A percentile compares a stretch with the other conserved stretches of the same genome.
Conservation (phyloP, 2,113 vertebrate genomes). For the Kryptolebias marmoratus region DNA sequence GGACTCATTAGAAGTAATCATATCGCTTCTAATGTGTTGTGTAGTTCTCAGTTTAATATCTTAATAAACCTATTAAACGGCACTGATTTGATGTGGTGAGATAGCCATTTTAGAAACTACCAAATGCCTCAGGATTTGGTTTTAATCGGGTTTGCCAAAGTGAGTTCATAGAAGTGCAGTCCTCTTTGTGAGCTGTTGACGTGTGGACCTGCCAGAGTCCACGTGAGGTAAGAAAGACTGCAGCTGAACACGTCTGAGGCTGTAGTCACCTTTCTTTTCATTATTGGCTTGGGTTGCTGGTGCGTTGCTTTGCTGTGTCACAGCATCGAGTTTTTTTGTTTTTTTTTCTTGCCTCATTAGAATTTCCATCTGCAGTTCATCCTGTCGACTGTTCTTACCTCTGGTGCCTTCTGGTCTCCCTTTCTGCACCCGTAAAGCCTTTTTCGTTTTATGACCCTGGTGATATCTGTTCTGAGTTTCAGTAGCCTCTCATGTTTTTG, state of each 20-base stretch:
- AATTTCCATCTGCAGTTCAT: slow-evolving; percentile 19
- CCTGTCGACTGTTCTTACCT: not conserved
- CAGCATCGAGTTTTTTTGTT: not conserved
- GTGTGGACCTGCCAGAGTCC: slow-evolving; percentile 62
- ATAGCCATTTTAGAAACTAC: not conserved
- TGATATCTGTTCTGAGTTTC: slow-evolving; percentile 23
- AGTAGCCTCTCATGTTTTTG: not conserved
- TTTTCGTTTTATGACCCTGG: slow-evolving; percentile 24
- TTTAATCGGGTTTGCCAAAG: slow-evolving; percentile 42
- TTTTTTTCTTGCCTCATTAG: slow-evolving; percentile 22
- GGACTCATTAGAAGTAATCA: too few relatives aligned
- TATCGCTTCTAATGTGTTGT: too few relatives aligned
- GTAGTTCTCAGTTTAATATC: not conserved
- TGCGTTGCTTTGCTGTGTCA: slow-evolving; percentile 34
- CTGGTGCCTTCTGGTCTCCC: slow-evolving; percentile 7
- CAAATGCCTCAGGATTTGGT: slow-evolving; percentile 16
- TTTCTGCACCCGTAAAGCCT: not conserved
- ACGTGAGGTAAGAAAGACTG: slow-evolving; percentile 73
- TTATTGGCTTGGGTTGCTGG: slow-evolving; percentile 50
- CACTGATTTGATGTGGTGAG: slow-evolving; percentile 4
- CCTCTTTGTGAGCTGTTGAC: slow-evolving; percentile 64
- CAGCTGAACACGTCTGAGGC: slow-evolving; percentile 26
- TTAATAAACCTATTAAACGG: slow-evolving; percentile 12
- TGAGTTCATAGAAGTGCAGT: slow-evolving; percentile 44
- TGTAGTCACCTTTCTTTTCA: slow-evolving; percentile 42